Percentiles rank a stretch among this genome's conserved stretches.
Evolutionary conservation across 2,888 invertebrate species (phyloP).

Genomic region (Meliscaeva auricollis): DNA sequence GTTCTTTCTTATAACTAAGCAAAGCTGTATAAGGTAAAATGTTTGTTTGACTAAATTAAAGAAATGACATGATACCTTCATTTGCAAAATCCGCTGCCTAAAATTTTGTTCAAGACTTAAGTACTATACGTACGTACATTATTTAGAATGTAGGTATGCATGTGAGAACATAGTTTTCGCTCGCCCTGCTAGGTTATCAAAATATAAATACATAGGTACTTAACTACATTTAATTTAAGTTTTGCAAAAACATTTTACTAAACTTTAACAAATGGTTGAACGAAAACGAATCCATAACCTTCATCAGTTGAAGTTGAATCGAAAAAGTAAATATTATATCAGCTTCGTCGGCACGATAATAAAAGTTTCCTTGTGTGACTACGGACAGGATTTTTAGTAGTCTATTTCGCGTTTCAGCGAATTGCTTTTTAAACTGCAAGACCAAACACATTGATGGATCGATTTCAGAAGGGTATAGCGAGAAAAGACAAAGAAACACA

Average conservation of each 20-base stretch:
- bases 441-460: conserved; percentile 21
- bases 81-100: too few species aligned
- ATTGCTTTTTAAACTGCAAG: not conserved
- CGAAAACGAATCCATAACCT: too few species aligned
- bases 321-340: not conserved
- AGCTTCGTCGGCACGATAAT: not conserved
- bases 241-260: too few species aligned
- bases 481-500: conserved; percentile 29
- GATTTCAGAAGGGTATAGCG: conserved; percentile 5
- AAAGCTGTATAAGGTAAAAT: not conserved
- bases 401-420: not conserved
- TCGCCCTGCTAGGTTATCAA: too few species aligned
- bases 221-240: too few species aligned
- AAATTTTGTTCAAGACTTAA: too few species aligned
- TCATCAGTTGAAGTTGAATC: not conserved
- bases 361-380: not conserved
- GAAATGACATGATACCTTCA: not conserved
- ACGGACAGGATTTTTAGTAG: not conserved
- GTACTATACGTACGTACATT: too few species aligned
- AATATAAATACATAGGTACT: too few species aligned
- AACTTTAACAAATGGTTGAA: too few species aligned
- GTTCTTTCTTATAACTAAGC: not conserved
- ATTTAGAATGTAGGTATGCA: too few species aligned
- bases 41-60: not conserved
- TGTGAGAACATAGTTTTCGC: too few species aligned